Evolutionary conservation across 1,140 invertebrate genomes (phyloP).

Genomic region (Hylyphantes graminicola): DNA sequence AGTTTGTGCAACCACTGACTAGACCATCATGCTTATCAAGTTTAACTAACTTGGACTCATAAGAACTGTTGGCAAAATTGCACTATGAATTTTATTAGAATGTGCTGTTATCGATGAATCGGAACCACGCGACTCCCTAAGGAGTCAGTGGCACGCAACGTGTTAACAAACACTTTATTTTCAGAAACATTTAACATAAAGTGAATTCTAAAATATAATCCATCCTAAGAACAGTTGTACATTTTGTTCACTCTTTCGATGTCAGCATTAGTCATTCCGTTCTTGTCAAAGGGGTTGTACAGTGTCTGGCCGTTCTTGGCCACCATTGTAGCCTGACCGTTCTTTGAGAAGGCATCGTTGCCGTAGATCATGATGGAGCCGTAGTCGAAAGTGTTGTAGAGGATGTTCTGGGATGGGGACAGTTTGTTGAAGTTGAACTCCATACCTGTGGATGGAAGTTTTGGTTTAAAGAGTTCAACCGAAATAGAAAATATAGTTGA

Average conservation of each 20-base stretch:
- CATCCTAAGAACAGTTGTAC: constrained; percentile 66
- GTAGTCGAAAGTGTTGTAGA: constrained; percentile 36
- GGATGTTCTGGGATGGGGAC: constrained; percentile 13
- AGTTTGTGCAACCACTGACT: no score
- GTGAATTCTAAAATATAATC: neutral
- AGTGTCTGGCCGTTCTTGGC: constrained; percentile 62
- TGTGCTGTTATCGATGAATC: no score
- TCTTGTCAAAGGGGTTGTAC: constrained; percentile 17
- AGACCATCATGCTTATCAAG: no score
- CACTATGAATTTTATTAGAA: no score
- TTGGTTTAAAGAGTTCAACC: no score
- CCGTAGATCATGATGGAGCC: constrained; percentile 53
- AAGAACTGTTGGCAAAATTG: no score
- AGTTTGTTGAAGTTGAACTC: constrained; percentile 35
- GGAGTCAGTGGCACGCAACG: no score
- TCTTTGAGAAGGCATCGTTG: constrained; percentile 63
- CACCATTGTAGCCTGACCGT: constrained; percentile 64
- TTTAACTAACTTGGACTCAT: no score
- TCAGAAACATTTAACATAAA: no score
- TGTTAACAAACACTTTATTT: no score
- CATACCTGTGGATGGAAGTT: neutral
- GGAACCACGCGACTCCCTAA: no score
- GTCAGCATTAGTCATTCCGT: constrained; percentile 64
- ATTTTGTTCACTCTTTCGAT: constrained; percentile 70
- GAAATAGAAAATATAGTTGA: no score